A percentile compares a stretch with the other conserved stretches of the same genome.
Conservation (phyloP, 1,140 invertebrate genomes). For the Anthonomus grandis region DNA sequence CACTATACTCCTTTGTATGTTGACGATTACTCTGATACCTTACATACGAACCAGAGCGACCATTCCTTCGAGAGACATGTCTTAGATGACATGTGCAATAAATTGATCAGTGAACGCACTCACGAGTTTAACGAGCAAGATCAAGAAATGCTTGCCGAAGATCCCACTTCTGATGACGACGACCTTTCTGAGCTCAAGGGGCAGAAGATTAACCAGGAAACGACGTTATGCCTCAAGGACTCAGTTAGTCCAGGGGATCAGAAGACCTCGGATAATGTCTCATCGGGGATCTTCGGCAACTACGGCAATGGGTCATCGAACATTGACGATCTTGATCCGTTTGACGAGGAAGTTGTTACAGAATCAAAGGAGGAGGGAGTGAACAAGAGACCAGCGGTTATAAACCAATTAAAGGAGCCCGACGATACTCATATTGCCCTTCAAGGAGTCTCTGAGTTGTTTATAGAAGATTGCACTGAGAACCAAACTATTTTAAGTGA, state of each 20-base stretch:
- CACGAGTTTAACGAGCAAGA: slow-evolving; percentile 26
- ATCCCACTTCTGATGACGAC: neutral
- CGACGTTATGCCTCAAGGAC: neutral
- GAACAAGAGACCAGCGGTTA: too few relatives aligned
- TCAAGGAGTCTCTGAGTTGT: too few relatives aligned
- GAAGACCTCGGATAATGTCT: slow-evolving; percentile 3
- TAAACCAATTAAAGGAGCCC: too few relatives aligned
- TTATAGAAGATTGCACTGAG: too few relatives aligned
- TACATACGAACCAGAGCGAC: neutral
- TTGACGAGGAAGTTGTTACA: too few relatives aligned
- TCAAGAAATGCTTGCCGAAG: neutral
- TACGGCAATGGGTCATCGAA: too few relatives aligned
- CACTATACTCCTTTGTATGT: slow-evolving; percentile 31
- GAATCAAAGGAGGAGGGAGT: too few relatives aligned
- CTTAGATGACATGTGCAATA: slow-evolving; percentile 33
- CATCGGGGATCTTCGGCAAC: slow-evolving; percentile 9
- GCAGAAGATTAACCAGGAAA: neutral
- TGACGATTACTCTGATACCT: slow-evolving; percentile 19
- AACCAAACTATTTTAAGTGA: too few relatives aligned
- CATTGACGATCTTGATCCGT: too few relatives aligned
- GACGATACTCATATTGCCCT: too few relatives aligned
- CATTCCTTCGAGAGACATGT: slow-evolving; percentile 34
- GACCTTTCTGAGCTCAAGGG: neutral
- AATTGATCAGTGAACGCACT: slow-evolving; percentile 25
- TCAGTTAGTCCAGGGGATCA: neutral